Base-by-base conservation (phyloP, 1,140 invertebrate species). In the Zaprionus tsacasi region DNA sequence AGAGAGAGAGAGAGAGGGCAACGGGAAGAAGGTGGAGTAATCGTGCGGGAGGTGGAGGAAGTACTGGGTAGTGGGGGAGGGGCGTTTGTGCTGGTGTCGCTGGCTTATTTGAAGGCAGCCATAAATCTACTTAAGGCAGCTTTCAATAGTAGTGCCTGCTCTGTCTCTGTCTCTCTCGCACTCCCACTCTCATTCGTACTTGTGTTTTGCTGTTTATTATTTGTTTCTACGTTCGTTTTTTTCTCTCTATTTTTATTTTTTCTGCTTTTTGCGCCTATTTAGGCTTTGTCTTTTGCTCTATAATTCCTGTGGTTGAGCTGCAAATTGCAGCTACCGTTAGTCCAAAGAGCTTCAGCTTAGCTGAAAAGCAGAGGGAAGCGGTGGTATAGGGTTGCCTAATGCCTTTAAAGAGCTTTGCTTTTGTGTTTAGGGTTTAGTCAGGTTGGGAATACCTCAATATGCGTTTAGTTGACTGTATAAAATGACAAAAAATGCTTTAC, bases 121-220 rank as follows among this genome's bases (percentile, higher is more conserved):
- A 88, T 89, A 88, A 88, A 88, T 88, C 81, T 89, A 88, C 85
- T 89, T 89, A 81, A 81, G 83, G 72, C 86, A 73, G 83, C 85
- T 89, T 85, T 77, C 66, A 64, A 89, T 81, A 87, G 77, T 82
- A 21, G 56, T 50, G 57, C 60, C 50, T 15, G 40, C 30, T 36
- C 45, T 21, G 45, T 40, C 68, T 61, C n/a, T 15, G 17, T 50
- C 21, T 17, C 21, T 13, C 40, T 35, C 30, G 54, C 27, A 11
- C 25, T 40, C 40, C 6, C 38, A n/a, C 38, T 35, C 35, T 10
- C 11, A 43, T 58, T 45, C 45, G 38, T n/a, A 38, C 13, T 30
- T 55, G 36, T 64, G 36, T 64, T 68, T 27, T 13, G 35, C 33
- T 70, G 67, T 74, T 73, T 82, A 61, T 48, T 60, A 33, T 83